These are phyloP conservation scores for Xanthia icteritia DNA, from an alignment of 2,888 invertebrate species.

Conservation along the genomic window DNA sequence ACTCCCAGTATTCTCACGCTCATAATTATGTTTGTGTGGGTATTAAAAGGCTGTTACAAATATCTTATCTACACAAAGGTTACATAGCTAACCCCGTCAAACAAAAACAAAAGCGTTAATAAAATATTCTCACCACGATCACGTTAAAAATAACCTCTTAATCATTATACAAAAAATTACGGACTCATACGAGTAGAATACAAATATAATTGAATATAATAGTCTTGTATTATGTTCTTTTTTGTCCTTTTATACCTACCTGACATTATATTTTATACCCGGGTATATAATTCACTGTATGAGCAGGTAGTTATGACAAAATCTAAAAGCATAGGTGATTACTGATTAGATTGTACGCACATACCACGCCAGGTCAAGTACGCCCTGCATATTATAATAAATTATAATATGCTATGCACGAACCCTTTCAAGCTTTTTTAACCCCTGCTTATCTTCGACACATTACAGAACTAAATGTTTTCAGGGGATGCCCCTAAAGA, in stretches of 20 bases:
- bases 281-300: slow-evolving; percentile 19
- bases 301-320: slow-evolving; percentile 2
- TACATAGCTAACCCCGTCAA: slow-evolving; percentile 33
- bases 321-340: slow-evolving; percentile 8
- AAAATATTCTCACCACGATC: slow-evolving; percentile 58
- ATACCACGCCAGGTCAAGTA: neutral
- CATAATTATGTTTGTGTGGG: neutral
- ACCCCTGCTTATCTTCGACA: too few relatives aligned
- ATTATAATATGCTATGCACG: neutral
- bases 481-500: neutral
- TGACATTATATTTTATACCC: slow-evolving; percentile 30
- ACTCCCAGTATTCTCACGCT: neutral
- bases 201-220: slow-evolving; percentile 61
- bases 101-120: slow-evolving; percentile 57
- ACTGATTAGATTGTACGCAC: neutral
- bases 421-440: neutral
- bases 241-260: slow-evolving; percentile 20
- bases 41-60: neutral
- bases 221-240: slow-evolving; percentile 41
- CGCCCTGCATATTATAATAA: neutral
- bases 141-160: slow-evolving; percentile 53
- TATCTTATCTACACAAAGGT: slow-evolving; percentile 28
- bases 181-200: slow-evolving; percentile 53
- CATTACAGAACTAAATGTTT: neutral
- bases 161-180: slow-evolving; percentile 61